Evolutionary conservation across 2,888 invertebrate species (phyloP).

Genomic region (Esperia sulphurella): DNA sequence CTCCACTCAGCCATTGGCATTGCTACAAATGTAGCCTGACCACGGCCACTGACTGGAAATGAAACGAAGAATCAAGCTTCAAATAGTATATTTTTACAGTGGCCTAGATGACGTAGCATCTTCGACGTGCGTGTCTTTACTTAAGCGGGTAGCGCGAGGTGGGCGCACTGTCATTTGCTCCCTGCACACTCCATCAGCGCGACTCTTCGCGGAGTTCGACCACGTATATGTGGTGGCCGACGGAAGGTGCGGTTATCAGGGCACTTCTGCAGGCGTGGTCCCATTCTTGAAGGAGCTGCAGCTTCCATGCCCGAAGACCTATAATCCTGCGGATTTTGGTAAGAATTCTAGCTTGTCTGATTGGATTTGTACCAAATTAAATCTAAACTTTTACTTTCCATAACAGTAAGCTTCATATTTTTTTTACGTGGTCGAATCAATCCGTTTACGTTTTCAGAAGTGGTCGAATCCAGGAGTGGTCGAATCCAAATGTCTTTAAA

Average conservation of each 20-base stretch:
- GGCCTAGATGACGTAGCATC: constrained; percentile 95
- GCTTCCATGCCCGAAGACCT: constrained; percentile 92
- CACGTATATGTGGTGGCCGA: constrained; percentile 93
- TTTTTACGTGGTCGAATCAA: too few species aligned
- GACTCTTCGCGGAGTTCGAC: constrained; percentile 93
- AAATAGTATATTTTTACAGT: constrained; percentile 77
- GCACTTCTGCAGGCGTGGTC: constrained; percentile 87
- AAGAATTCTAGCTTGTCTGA: constrained; percentile 47
- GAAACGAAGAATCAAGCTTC: too few species aligned
- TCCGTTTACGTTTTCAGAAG: too few species aligned
- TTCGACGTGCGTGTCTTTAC: constrained; percentile 90
- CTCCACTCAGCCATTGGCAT: too few species aligned
- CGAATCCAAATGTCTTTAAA: neutral
- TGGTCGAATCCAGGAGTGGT: neutral
- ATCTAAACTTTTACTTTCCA: too few species aligned
- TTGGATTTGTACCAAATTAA: too few species aligned
- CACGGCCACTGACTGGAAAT: too few species aligned
- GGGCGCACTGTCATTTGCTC: constrained; percentile 96
- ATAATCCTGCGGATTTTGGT: constrained; percentile 98
- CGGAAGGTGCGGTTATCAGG: constrained; percentile 95
- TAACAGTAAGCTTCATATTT: too few species aligned
- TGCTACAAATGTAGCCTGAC: too few species aligned
- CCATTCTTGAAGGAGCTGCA: constrained; percentile 89
- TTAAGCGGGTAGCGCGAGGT: constrained; percentile 90
- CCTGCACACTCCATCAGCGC: constrained; percentile 97